Conservation (phyloP, 2,888 invertebrate genomes). For the Morpho achilles region DNA sequence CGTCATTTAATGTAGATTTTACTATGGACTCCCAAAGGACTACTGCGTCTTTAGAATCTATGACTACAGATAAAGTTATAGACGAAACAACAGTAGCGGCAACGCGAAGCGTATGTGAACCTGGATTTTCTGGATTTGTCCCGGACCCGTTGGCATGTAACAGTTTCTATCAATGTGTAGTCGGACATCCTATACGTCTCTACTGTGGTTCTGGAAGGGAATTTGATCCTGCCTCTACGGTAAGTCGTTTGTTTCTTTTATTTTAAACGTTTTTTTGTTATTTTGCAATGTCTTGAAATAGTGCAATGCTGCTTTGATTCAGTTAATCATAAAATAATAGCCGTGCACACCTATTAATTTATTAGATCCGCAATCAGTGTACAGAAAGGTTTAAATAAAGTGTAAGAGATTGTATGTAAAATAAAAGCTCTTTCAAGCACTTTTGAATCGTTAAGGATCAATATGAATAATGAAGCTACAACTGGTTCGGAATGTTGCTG, state of each 20-base stretch:
- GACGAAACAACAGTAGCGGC: neutral
- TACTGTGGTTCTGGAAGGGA: conserved; percentile 13
- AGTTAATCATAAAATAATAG: too few species aligned
- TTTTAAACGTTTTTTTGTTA: neutral
- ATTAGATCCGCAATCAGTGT: too few species aligned
- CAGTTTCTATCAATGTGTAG: conserved; percentile 42
- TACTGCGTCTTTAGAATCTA: neutral
- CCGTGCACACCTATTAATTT: too few species aligned
- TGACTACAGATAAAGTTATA: neutral
- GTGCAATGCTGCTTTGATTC: too few species aligned
- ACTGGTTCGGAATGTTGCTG: too few species aligned
- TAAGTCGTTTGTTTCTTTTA: neutral
- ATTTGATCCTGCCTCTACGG: conserved; percentile 7
- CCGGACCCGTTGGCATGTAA: conserved; percentile 42
- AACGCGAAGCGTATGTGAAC: conserved; percentile 4
- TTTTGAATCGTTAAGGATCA: too few species aligned
- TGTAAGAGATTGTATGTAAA: too few species aligned
- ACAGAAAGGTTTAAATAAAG: too few species aligned
- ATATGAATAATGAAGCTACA: too few species aligned
- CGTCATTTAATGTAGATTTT: neutral
- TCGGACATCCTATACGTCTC: conserved; percentile 35
- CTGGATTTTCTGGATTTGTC: conserved; percentile 34
- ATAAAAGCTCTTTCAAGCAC: too few species aligned
- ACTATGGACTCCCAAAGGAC: neutral
- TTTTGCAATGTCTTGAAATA: too few species aligned